These are phyloP conservation scores for Iguana delicatissima DNA, from an alignment of 2,797 vertebrate genomes.

Conservation along the genomic window DNA sequence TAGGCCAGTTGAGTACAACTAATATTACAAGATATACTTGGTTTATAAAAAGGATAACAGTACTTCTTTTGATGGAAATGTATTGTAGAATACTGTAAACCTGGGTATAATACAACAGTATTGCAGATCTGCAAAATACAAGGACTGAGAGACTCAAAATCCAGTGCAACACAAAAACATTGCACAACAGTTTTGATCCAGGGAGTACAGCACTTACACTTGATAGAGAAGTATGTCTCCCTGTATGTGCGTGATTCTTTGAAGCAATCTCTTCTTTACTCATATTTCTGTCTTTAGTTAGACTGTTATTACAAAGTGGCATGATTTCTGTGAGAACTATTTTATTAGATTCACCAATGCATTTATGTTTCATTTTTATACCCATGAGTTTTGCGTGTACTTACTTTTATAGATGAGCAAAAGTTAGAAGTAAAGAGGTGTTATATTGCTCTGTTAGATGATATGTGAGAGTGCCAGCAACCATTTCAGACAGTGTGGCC, in stretches of 20 bases:
- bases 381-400: neutral
- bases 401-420: slow-evolving; percentile 2
- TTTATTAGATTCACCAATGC: slow-evolving; percentile 27
- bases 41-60: slow-evolving; percentile 1
- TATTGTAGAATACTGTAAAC: neutral
- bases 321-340: slow-evolving; percentile 8
- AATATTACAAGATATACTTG: neutral
- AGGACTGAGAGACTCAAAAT: slow-evolving; percentile 7
- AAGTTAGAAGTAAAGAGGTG: neutral
- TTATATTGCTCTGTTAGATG: slow-evolving; percentile 10
- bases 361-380: slow-evolving; percentile 12
- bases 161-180: neutral
- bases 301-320: slow-evolving; percentile 16
- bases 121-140: slow-evolving; percentile 20
- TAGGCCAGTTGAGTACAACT: neutral
- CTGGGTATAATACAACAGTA: neutral
- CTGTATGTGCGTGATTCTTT: neutral
- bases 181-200: slow-evolving; percentile 36
- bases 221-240: too few relatives aligned
- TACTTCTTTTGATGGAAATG: neutral
- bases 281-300: slow-evolving; percentile 1
- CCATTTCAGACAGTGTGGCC: slow-evolving; percentile 20
- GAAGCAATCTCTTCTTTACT: neutral
- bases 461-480: neutral
- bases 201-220: too few relatives aligned